phyloP scores from a whole-genome alignment of 2,888 invertebrate genomes.

The Protophormia terraenovae region DNA sequence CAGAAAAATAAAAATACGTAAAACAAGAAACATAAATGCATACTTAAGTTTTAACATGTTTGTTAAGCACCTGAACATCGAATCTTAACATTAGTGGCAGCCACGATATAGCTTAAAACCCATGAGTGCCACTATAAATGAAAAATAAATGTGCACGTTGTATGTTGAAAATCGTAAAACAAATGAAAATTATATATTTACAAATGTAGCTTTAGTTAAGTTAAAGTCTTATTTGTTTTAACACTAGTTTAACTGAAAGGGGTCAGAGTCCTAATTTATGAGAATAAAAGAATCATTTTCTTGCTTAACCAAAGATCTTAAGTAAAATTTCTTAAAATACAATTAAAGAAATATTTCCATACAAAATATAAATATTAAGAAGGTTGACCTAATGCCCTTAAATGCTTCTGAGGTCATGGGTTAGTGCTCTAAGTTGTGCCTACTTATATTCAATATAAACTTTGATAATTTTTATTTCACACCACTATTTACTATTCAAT shows the following conservation, averaged over 20 bases:
- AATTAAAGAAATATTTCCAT: too few species aligned
- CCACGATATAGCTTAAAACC: constrained; percentile 19
- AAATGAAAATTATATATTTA: neutral
- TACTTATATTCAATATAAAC: too few species aligned
- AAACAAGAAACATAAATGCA: constrained; percentile 50
- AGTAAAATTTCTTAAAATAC: too few species aligned
- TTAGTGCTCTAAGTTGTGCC: too few species aligned
- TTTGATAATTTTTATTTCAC: too few species aligned
- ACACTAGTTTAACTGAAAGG: neutral
- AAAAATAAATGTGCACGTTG: neutral
- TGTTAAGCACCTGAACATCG: constrained; percentile 62
- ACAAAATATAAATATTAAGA: too few species aligned
- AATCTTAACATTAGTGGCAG: constrained; percentile 30
- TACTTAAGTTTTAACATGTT: constrained; percentile 60
- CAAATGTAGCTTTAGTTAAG: neutral
- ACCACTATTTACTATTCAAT: too few species aligned
- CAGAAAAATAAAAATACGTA: neutral
- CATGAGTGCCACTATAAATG: neutral
- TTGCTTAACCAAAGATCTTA: too few species aligned
- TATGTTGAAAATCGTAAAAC: neutral
- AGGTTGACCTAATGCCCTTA: too few species aligned
- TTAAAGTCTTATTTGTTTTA: neutral
- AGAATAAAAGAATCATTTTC: too few species aligned
- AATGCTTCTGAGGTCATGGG: too few species aligned
- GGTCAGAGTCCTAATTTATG: constrained; percentile 20